Evolutionary conservation across 2,888 invertebrate species (phyloP).

Genomic region (Drosophila monieri): DNA sequence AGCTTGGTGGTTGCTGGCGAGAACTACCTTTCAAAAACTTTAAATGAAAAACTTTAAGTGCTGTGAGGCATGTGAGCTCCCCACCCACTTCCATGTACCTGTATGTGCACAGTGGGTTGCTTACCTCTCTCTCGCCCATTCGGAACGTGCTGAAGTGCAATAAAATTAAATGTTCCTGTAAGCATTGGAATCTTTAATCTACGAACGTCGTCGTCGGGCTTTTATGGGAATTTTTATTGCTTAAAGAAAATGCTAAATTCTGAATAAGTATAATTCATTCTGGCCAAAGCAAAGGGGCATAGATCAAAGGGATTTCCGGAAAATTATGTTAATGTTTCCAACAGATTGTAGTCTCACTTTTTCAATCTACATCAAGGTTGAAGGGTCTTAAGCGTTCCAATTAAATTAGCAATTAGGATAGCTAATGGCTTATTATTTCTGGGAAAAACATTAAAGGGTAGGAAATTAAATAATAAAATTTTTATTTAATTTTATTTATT

Average conservation of each 20-base stretch:
- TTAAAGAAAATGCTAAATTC: conserved; percentile 14
- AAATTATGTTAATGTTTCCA: conserved; percentile 15
- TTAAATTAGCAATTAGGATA: background rate
- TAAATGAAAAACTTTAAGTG: conserved; percentile 76
- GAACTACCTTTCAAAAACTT: conserved; percentile 63
- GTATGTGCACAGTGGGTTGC: conserved; percentile 29
- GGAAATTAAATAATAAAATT: background rate
- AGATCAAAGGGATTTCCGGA: conserved; percentile 15
- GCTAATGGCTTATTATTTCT: background rate
- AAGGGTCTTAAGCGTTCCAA: background rate
- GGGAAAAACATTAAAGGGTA: background rate
- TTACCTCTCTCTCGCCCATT: conserved; percentile 7
- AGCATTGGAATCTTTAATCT: conserved; percentile 34
- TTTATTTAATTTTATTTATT: background rate
- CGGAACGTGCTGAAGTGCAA: conserved; percentile 40
- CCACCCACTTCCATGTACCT: background rate
- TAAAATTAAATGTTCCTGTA: conserved; percentile 33
- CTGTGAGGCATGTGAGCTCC: conserved; percentile 37
- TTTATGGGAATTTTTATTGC: conserved; percentile 20
- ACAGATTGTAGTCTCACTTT: background rate
- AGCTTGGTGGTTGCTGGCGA: background rate
- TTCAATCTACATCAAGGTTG: background rate
- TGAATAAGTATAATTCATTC: conserved; percentile 4
- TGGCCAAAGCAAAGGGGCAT: background rate
- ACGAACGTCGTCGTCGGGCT: conserved; percentile 7